Conservation (phyloP, 2,888 invertebrate species). For the Boloria selene region DNA sequence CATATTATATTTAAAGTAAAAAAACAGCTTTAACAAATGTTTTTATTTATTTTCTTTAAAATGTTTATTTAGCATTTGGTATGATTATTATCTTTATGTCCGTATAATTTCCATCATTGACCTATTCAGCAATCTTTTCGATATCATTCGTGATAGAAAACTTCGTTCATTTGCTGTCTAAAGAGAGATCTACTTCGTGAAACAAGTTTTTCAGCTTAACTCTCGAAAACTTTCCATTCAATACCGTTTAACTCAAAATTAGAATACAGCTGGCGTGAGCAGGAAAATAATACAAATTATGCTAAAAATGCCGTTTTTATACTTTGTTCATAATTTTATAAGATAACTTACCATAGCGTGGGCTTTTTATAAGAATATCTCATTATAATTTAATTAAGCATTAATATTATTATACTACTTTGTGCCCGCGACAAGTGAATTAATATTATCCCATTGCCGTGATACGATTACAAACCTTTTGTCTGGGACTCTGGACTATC, state of each 20-base stretch:
- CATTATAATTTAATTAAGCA: not conserved
- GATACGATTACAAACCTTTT: too few relatives aligned
- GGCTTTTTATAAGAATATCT: not conserved
- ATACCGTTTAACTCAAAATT: conserved; percentile 47
- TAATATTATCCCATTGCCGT: too few relatives aligned
- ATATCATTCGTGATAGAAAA: conserved; percentile 47
- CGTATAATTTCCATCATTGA: conserved; percentile 30
- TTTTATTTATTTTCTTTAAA: not conserved
- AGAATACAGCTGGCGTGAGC: conserved; percentile 38
- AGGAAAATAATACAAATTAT: conserved; percentile 31
- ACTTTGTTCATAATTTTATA: conserved; percentile 26
- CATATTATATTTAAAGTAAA: not conserved
- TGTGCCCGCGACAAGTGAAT: not conserved
- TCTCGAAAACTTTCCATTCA: conserved; percentile 47
- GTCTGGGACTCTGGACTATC: too few relatives aligned
- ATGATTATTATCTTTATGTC: not conserved
- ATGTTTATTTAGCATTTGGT: not conserved
- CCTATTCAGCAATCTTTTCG: conserved; percentile 31
- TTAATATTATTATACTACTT: not conserved
- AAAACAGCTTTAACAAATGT: not conserved
- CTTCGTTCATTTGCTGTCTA: conserved; percentile 53
- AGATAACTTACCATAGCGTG: conserved; percentile 4
- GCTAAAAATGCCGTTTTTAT: conserved; percentile 20
- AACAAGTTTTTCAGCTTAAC: conserved; percentile 53
- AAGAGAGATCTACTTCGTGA: conserved; percentile 49